phyloP scores from a whole-genome alignment of 1,140 invertebrate species.

The Orussus abietinus region DNA sequence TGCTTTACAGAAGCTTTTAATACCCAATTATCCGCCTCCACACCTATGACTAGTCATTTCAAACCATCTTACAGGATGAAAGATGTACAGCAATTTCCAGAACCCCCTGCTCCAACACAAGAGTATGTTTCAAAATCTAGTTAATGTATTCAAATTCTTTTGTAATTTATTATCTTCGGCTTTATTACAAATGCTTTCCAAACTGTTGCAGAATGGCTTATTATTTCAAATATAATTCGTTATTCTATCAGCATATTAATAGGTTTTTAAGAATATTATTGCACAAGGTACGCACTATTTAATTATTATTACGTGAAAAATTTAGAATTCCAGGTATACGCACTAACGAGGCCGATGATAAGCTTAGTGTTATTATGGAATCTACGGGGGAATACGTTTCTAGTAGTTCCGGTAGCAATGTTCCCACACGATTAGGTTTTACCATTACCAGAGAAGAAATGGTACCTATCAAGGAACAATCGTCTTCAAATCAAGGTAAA shows the following conservation, averaged over 20 bases:
- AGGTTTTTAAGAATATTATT: too few species aligned
- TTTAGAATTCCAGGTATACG: slow-evolving; percentile 21
- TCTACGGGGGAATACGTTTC: slow-evolving; percentile 45
- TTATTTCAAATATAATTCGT: too few species aligned
- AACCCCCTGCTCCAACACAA: slow-evolving; percentile 16
- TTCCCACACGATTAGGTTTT: slow-evolving; percentile 33
- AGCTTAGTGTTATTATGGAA: slow-evolving; percentile 45
- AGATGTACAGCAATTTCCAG: slow-evolving; percentile 23
- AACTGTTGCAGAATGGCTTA: too few species aligned
- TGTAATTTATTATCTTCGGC: too few species aligned
- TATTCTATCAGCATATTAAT: too few species aligned
- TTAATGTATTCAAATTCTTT: too few species aligned
- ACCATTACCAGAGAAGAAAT: slow-evolving; percentile 38
- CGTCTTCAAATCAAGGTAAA: slow-evolving; percentile 17
- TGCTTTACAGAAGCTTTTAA: slow-evolving; percentile 42
- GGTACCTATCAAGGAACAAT: slow-evolving; percentile 35
- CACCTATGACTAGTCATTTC: slow-evolving; percentile 44
- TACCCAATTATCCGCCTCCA: slow-evolving; percentile 35
- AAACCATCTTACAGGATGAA: slow-evolving; percentile 32
- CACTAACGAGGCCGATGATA: slow-evolving; percentile 31
- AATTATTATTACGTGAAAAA: too few species aligned
- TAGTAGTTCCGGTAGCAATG: slow-evolving; percentile 37
- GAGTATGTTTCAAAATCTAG: slow-evolving; percentile 21
- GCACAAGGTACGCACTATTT: too few species aligned
- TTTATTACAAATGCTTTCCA: too few species aligned